Conservation (phyloP, 2,113 vertebrate species). For the Pomatostomus ruficeps region DNA sequence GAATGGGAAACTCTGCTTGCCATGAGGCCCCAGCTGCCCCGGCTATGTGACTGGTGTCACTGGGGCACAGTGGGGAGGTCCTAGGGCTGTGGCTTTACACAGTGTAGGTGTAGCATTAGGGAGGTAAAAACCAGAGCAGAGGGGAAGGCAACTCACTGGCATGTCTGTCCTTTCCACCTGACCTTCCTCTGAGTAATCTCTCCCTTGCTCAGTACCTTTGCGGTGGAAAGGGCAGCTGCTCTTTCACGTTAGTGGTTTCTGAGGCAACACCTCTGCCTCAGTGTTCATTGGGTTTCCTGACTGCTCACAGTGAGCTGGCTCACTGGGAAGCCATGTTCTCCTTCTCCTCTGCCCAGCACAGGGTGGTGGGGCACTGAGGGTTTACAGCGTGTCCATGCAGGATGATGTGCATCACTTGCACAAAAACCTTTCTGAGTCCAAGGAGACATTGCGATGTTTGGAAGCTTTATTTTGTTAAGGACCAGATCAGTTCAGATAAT, state of each 20-base stretch:
- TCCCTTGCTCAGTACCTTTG: neutral
- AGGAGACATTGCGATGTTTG: neutral
- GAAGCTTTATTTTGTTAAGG: neutral
- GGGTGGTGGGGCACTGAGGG: rapidly evolving
- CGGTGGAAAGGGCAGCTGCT: neutral
- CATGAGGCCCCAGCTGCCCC: neutral
- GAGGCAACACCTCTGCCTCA: neutral
- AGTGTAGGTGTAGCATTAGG: neutral
- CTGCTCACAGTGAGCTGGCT: neutral
- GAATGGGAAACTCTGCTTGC: neutral
- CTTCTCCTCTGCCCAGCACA: neutral
- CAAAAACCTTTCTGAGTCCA: neutral
- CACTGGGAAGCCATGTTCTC: rapidly evolving
- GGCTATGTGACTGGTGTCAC: neutral
- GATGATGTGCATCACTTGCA: neutral
- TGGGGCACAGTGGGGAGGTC: neutral
- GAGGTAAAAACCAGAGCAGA: neutral
- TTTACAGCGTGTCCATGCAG: rapidly evolving
- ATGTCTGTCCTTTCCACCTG: neutral
- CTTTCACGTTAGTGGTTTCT: neutral
- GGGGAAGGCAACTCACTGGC: neutral
- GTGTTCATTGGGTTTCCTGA: neutral
- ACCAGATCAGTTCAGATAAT: neutral
- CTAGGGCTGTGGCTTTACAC: neutral
- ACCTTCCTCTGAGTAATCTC: neutral